A percentile compares a stretch with the other conserved stretches of the same genome.
Evolutionary conservation across 2,113 vertebrate species (phyloP).

Genomic region (Psophia crepitans): DNA sequence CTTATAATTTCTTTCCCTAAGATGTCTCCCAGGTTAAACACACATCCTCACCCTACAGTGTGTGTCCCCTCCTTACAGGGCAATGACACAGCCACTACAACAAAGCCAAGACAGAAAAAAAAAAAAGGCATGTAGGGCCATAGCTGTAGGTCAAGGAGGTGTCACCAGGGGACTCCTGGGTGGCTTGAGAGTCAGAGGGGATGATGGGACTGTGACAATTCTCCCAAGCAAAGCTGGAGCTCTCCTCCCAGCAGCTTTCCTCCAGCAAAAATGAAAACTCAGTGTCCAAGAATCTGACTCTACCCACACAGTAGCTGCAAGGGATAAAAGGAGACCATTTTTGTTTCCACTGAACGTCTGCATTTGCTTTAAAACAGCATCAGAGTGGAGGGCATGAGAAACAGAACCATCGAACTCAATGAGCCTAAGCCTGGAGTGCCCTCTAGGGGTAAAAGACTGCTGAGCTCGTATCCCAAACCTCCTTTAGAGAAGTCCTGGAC

Average conservation of each 20-base stretch:
- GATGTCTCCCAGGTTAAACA: not conserved
- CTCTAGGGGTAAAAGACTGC: not conserved
- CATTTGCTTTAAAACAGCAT: not conserved
- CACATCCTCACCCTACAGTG: not conserved
- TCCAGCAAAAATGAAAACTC: not conserved
- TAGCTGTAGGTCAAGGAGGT: not conserved
- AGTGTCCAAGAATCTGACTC: not conserved
- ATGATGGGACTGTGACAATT: not conserved
- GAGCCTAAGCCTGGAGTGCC: constrained; percentile 15
- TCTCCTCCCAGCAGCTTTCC: not conserved
- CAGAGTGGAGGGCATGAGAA: not conserved
- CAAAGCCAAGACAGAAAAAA: not conserved
- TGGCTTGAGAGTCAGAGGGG: not conserved
- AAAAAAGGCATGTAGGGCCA: not conserved
- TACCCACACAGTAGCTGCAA: not conserved
- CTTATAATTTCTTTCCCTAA: not conserved
- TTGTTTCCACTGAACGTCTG: not conserved
- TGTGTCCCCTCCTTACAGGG: not conserved
- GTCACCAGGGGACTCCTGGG: not conserved
- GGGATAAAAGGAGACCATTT: not conserved
- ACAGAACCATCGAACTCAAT: rapidly evolving
- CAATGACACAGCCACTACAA: not conserved
- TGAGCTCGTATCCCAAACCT: not conserved
- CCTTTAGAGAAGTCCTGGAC: rapidly evolving
- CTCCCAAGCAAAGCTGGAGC: not conserved